Evolutionary conservation across 1,140 invertebrate species (phyloP).

Genomic region (Lamellibrachia luymesi): DNA sequence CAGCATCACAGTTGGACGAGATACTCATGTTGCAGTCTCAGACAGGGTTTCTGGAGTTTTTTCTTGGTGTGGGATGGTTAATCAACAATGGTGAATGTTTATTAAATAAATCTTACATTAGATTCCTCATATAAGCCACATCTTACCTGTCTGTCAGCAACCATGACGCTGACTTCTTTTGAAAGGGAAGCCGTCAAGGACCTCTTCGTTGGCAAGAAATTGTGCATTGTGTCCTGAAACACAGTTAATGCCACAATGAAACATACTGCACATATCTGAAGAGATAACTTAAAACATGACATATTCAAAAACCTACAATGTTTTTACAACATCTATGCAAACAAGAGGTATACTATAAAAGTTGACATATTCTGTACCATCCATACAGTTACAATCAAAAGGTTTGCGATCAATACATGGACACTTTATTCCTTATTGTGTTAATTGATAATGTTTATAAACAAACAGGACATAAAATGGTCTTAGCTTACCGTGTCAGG

Average conservation of each 20-base stretch:
- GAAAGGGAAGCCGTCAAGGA: slow-evolving; percentile 2
- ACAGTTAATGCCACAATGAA: not conserved
- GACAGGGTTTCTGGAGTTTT: too few species aligned
- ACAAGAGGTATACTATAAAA: too few species aligned
- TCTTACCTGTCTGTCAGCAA: not conserved
- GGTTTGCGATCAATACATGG: too few species aligned
- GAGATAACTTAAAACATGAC: not conserved
- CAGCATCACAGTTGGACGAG: too few species aligned
- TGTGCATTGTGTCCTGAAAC: slow-evolving; percentile 11
- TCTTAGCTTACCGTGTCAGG: slow-evolving; percentile 18
- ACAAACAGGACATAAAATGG: not conserved
- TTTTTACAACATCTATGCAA: too few species aligned
- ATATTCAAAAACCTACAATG: not conserved
- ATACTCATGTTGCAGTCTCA: too few species aligned
- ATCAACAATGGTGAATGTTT: not conserved
- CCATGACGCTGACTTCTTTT: not conserved
- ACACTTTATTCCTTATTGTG: too few species aligned
- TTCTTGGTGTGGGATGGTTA: too few species aligned
- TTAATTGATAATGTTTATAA: not conserved
- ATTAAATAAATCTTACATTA: not conserved
- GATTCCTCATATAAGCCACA: not conserved
- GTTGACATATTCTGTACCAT: too few species aligned
- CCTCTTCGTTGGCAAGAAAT: not conserved
- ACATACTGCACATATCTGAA: not conserved
- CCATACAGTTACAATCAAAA: too few species aligned